These are phyloP conservation scores for Calephelis nemesis DNA, from an alignment of 1,140 invertebrate species.

Conservation along the genomic window DNA sequence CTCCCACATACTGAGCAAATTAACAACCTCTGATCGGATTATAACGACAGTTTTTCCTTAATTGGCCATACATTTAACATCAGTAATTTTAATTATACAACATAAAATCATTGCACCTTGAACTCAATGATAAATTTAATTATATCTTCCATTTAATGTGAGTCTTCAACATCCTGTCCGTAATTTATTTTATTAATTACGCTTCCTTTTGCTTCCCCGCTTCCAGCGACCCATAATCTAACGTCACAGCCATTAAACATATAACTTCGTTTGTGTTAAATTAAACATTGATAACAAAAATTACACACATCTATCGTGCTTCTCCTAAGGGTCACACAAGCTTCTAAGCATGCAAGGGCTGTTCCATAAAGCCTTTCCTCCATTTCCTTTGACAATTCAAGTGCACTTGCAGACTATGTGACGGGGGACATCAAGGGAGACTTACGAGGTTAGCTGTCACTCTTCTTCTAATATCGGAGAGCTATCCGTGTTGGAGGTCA, in stretches of 20 bases:
- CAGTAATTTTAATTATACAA: slow-evolving; percentile 8
- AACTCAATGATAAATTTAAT: neutral
- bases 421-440: slow-evolving; percentile 62
- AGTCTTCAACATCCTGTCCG: slow-evolving; percentile 11
- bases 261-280: neutral
- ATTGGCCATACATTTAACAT: neutral
- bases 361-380: slow-evolving; percentile 61
- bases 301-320: slow-evolving; percentile 71
- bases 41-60: neutral
- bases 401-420: slow-evolving; percentile 70
- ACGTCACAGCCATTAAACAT: slow-evolving; percentile 18
- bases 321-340: slow-evolving; percentile 66
- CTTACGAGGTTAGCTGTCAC: slow-evolving; percentile 72
- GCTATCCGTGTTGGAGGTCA: slow-evolving; percentile 40
- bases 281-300: slow-evolving; percentile 37
- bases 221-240: slow-evolving; percentile 14
- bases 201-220: slow-evolving; percentile 5
- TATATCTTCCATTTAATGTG: slow-evolving; percentile 12
- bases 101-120: slow-evolving; percentile 9
- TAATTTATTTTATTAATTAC: slow-evolving; percentile 17
- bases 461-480: slow-evolving; percentile 56
- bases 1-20: neutral
- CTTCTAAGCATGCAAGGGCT: slow-evolving; percentile 76
- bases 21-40: neutral
- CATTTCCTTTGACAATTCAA: slow-evolving; percentile 45